A percentile compares a stretch with the other conserved stretches of the same genome.
Evolutionary conservation across 2,113 vertebrate species (phyloP).

Genomic region (Platysternon megacephalum): DNA sequence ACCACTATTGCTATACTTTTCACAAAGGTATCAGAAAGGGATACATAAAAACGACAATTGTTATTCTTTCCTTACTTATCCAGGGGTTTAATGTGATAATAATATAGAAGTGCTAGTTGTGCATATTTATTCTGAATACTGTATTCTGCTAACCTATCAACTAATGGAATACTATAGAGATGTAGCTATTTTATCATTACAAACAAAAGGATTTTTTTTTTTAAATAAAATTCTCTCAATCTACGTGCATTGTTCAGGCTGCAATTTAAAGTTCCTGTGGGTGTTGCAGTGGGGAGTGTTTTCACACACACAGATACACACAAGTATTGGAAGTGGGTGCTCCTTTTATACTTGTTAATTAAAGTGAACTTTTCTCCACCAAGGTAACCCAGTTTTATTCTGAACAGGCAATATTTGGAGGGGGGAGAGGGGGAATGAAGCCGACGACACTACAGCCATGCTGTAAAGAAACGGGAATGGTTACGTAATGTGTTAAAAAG

Average conservation of each 20-base stretch:
- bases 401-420: neutral
- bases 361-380: neutral
- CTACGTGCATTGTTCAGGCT: neutral
- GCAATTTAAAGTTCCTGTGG: neutral
- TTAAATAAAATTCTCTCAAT: neutral
- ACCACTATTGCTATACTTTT: neutral
- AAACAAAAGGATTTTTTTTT: too few relatives aligned
- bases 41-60: neutral
- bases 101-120: neutral
- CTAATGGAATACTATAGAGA: neutral
- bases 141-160: neutral
- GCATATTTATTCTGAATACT: neutral
- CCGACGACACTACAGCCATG: neutral
- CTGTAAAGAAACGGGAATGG: neutral
- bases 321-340: neutral
- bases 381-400: neutral
- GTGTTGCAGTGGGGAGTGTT: neutral
- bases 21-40: fast-evolving
- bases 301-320: neutral
- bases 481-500: neutral
- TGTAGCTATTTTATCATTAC: neutral
- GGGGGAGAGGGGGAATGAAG: neutral
- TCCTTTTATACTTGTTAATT: neutral
- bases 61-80: neutral
- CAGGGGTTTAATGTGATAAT: neutral